These are phyloP conservation scores for Sciurus carolinensis DNA, from an alignment of 2,797 vertebrate genomes.

Conservation along the genomic window DNA sequence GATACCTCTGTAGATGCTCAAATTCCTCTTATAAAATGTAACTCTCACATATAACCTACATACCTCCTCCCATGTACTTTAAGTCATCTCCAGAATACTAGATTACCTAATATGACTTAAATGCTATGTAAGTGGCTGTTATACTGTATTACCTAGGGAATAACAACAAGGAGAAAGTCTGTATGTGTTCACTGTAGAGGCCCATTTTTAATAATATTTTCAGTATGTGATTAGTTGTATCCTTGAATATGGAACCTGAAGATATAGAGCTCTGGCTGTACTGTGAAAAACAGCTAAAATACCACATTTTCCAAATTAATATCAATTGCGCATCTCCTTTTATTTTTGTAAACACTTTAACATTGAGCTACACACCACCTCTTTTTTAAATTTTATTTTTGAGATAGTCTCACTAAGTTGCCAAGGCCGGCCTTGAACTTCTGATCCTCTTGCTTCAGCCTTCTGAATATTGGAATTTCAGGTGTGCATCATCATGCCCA, in stretches of 20 bases:
- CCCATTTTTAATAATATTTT: neutral
- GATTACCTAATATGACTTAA: neutral
- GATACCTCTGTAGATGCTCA: neutral
- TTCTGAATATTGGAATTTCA: too few relatives aligned
- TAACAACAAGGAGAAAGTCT: neutral
- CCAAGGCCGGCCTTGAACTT: neutral
- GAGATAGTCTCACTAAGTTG: neutral
- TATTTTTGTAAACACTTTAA: neutral
- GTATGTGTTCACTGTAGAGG: neutral
- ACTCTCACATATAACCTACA: neutral
- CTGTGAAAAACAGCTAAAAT: neutral
- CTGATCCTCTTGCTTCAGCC: neutral
- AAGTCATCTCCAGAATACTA: neutral
- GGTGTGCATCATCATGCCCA: neutral
- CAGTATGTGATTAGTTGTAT: neutral
- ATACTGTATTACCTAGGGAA: neutral
- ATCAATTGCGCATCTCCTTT: neutral
- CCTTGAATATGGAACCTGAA: neutral
- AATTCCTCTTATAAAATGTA: neutral
- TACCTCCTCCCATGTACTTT: neutral
- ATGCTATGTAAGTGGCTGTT: neutral
- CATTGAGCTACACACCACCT: too few relatives aligned
- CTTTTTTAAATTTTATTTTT: neutral
- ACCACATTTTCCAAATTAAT: slow-evolving; percentile 23
- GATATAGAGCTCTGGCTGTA: neutral